phyloP scores from a whole-genome alignment of 2,113 vertebrate genomes.

The Sitta europaea region DNA sequence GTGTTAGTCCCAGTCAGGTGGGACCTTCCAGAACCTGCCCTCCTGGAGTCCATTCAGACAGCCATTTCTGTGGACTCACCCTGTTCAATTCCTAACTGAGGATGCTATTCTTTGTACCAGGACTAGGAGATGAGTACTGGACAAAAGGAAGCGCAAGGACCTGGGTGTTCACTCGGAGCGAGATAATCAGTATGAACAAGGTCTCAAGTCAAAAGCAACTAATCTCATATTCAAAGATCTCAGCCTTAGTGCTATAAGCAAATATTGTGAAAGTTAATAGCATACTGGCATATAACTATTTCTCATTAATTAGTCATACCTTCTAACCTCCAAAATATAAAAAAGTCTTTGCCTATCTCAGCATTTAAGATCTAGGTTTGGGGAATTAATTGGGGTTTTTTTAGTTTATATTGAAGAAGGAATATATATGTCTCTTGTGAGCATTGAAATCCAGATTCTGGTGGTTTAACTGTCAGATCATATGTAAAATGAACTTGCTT shows the following conservation, averaged over 20 bases:
- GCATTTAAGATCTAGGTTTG: neutral
- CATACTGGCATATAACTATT: neutral
- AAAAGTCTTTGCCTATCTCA: neutral
- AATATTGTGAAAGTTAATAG: slow-evolving; percentile 7
- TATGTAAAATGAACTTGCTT: neutral
- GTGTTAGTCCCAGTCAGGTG: accelerated
- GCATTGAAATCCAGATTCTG: neutral
- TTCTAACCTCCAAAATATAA: neutral
- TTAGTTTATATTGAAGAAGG: neutral
- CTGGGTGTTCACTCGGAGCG: neutral
- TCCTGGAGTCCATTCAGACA: neutral
- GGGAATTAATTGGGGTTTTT: neutral
- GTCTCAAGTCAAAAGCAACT: neutral
- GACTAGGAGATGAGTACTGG: neutral
- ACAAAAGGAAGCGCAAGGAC: neutral
- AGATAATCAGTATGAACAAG: neutral
- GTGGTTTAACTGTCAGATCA: neutral
- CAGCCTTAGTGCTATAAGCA: neutral
- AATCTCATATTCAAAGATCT: neutral
- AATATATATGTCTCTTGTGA: neutral
- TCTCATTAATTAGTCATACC: neutral
- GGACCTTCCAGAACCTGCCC: neutral
- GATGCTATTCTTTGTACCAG: neutral
- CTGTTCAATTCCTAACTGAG: neutral
- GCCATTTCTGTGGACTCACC: neutral